These are phyloP conservation scores for Nasalis larvatus DNA, from an alignment of 2,113 vertebrate species.

Conservation along the genomic window DNA sequence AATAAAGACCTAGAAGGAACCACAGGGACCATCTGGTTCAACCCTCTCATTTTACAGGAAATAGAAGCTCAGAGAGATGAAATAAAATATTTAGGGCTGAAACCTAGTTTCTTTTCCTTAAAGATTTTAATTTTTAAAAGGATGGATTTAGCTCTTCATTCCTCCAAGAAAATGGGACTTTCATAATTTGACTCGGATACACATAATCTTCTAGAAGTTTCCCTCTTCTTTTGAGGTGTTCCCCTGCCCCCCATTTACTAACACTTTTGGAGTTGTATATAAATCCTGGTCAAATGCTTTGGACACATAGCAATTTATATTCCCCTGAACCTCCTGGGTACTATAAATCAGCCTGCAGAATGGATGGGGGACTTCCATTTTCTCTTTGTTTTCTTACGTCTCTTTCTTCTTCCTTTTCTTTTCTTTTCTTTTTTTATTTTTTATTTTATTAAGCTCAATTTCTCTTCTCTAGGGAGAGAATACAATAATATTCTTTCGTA, in stretches of 20 bases:
- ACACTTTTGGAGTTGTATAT: neutral
- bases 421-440: neutral
- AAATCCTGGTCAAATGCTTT: constrained; percentile 57
- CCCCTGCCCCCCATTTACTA: neutral
- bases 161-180: neutral
- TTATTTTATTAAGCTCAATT: constrained; percentile 41
- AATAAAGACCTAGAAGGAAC: constrained; percentile 57
- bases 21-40: constrained; percentile 51
- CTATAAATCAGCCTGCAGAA: constrained; percentile 63
- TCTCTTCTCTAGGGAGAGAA: constrained; percentile 49
- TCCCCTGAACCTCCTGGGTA: neutral
- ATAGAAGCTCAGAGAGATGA: constrained; percentile 62
- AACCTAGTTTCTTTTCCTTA: constrained; percentile 39
- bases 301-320: constrained; percentile 41
- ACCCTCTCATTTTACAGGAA: constrained; percentile 70
- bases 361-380: neutral
- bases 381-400: neutral
- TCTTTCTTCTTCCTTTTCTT: neutral
- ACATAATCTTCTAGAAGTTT: constrained; percentile 34
- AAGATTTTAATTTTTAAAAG: constrained; percentile 45
- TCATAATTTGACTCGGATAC: neutral
- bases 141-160: constrained; percentile 26
- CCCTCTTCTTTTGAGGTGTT: constrained; percentile 3
- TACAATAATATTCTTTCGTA: constrained; percentile 55
- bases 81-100: constrained; percentile 63